These are phyloP conservation scores for Trinectes maculatus DNA, from an alignment of 2,113 vertebrate genomes.

Conservation along the genomic window DNA sequence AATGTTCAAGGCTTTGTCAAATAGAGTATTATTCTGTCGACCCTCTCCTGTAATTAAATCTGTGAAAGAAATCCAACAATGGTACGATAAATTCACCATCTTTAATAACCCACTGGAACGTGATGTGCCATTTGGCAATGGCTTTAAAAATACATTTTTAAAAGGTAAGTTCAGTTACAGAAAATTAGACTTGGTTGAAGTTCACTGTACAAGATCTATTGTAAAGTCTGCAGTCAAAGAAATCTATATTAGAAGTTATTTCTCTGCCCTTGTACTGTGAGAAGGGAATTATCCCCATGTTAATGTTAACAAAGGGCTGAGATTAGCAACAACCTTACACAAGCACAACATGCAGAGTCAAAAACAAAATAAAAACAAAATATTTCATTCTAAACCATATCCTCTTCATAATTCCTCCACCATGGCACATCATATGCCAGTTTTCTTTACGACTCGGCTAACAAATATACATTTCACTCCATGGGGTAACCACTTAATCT, in stretches of 20 bases:
- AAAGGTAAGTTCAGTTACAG: neutral
- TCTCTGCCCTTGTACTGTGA: neutral
- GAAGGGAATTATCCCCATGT: neutral
- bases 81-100: constrained; percentile 33
- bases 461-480: constrained; percentile 14
- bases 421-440: neutral
- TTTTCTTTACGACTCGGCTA: neutral
- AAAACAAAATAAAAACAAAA: constrained; percentile 13
- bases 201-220: constrained; percentile 6
- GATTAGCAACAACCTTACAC: neutral
- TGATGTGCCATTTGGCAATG: constrained; percentile 29
- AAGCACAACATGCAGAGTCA: neutral
- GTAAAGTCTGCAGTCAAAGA: neutral
- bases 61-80: constrained; percentile 22
- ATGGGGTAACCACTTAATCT: constrained; percentile 31
- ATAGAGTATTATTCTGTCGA: constrained; percentile 20
- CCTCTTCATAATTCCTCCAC: constrained; percentile 5
- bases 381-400: constrained; percentile 12
- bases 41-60: constrained; percentile 34
- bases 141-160: constrained; percentile 5
- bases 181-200: constrained; percentile 15
- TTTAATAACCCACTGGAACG: constrained; percentile 29
- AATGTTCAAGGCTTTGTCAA: constrained; percentile 31
- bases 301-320: constrained; percentile 3
- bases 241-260: neutral